Percentiles rank a stretch among this genome's conserved stretches.
Evolutionary conservation across 2,888 invertebrate species (phyloP).

Genomic region (Philaethria dido): DNA sequence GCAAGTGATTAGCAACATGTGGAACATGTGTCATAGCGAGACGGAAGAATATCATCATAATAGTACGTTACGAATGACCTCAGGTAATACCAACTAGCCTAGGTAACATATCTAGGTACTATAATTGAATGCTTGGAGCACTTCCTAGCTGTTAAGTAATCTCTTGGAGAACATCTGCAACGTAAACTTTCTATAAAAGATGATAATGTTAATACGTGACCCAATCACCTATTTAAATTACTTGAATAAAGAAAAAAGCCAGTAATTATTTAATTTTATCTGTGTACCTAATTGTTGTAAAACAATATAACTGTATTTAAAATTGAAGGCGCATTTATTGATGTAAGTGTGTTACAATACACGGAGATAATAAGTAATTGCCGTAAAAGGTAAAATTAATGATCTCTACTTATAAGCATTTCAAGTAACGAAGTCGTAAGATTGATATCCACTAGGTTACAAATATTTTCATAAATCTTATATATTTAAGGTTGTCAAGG

Average conservation of each 20-base stretch:
- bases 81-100: conserved; percentile 11
- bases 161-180: background rate
- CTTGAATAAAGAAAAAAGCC: no score
- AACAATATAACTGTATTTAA: no score
- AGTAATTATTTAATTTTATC: no score
- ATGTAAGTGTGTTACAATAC: no score
- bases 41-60: conserved; percentile 26
- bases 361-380: no score
- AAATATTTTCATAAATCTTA: background rate
- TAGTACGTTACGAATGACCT: conserved; percentile 27
- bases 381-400: no score
- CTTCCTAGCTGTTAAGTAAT: conserved; percentile 29
- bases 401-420: background rate
- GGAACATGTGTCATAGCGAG: conserved; percentile 13
- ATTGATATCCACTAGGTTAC: no score
- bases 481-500: background rate
- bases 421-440: background rate
- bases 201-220: background rate
- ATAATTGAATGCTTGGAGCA: conserved; percentile 31
- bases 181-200: background rate
- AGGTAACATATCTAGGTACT: conserved; percentile 16
- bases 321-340: no score
- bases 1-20: conserved; percentile 2
- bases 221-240: background rate
- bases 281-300: no score